Evolutionary conservation across 2,113 vertebrate genomes (phyloP), one percentile per base, ranked within the genome.

Genomic region (Perccottus glenii): DNA sequence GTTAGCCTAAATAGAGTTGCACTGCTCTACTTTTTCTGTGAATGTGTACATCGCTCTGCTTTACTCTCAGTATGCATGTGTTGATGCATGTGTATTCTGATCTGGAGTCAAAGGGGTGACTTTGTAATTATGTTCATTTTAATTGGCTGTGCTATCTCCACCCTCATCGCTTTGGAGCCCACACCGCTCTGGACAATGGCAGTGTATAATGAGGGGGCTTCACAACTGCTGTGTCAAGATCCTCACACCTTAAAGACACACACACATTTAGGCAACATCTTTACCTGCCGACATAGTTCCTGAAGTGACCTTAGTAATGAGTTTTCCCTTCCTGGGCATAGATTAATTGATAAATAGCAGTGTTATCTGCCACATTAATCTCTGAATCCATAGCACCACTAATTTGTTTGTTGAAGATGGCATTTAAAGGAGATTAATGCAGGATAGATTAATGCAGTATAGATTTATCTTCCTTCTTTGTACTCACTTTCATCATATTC

Each of bases 121-220:
- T 92, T 90, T 91, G 92, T 92, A 93, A 93, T 93, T 93, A 93
- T 93, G 89, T 93, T 92, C 89, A 86, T 92, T 92, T 92, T 93
- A 93, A 93, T 93, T 93, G 92, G 86, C 89, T 92, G 82, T 67
- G 81, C 90, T 92, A 93, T 93, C 93, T 89, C 67, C 68, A 63
- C 70, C 84, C 88, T 85, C 87, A 92, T 93, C 91, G 78, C 88
- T 84, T 68, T 77, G 67, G 82, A 85, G 85, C 86, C 84, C 82
- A 87, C 60, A 51, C 81, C 70, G 64, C 5, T 38, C 83, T 67
- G 91, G 91, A 92, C 92, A 87, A 85, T 89, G 87, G 85, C 82
- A 71, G 85, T 70, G 81, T 70, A 42, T 40, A 38, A 61, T 3
- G 40, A 27, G 16, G 60, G 67, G 53, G 47, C 42, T 81, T 64